Percentiles rank a stretch among this genome's conserved stretches.
phyloP scores from a whole-genome alignment of 2,888 invertebrate genomes.

The Melolontha melolontha region DNA sequence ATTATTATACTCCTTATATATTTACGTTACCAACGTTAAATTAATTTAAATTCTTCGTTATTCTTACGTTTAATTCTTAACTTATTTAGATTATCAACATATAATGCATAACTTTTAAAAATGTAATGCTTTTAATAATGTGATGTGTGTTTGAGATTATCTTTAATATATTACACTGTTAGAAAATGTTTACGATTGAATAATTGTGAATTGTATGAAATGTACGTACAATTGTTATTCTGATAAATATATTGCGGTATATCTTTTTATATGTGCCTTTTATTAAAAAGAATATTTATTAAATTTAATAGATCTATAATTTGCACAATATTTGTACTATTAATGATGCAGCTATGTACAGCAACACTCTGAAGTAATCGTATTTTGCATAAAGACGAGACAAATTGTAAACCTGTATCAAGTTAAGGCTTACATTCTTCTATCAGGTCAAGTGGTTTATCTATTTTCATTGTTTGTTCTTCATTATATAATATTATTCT shows the following conservation, averaged over 20 bases:
- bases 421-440: no score
- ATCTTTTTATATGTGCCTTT: conserved; percentile 20
- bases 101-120: conserved; percentile 8
- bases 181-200: conserved; percentile 4
- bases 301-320: no score
- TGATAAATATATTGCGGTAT: conserved; percentile 24
- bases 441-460: no score
- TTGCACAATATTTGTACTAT: no score
- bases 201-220: not conserved
- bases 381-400: no score
- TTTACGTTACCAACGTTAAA: conserved; percentile 24
- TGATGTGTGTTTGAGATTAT: conserved; percentile 25
- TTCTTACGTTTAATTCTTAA: conserved; percentile 15
- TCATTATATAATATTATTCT: no score
- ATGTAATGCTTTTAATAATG: conserved; percentile 8
- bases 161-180: conserved; percentile 4
- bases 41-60: conserved; percentile 22
- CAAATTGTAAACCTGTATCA: no score
- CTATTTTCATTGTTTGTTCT: no score
- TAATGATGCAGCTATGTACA: no score
- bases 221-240: conserved; percentile 21
- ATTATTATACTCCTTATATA: conserved; percentile 28
- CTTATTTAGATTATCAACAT: conserved; percentile 15
- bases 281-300: not conserved
- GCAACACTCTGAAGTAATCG: no score